Evolutionary conservation across 2,113 vertebrate genomes (phyloP), one percentile per base, ranked within the genome.

Genomic region (Orycteropus afer): DNA sequence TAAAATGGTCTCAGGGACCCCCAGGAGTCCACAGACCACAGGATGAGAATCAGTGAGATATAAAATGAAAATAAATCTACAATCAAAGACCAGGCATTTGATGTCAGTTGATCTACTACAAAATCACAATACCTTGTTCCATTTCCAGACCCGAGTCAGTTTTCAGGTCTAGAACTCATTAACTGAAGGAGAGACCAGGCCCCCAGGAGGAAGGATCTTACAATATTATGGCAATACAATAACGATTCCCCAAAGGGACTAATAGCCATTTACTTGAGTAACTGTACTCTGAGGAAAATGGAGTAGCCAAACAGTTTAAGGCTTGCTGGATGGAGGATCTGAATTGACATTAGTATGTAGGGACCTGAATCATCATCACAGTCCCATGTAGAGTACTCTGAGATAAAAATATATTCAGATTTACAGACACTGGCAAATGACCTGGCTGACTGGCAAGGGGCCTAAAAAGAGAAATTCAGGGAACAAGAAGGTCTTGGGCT

Each of bases 11-110:
- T 95, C 82, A n/a, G n/a, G 76, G 27, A 71, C 47, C 18, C 37
- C 71, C 11, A 69, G 67, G n/a, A 2, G 32, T 87, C 55, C 63
- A 11, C 22, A 87, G 47, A 67, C 15, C 18, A 65, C 57, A 83
- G 18, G 32, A 20, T 77, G 34, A 93, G 82, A 84, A 77, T 57
- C 61, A 22, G 32, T 81, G 71, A 93, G 71, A 12, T 89, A 6
- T 51, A 84, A 40, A 76, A 55, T 55, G 20, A 91, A 89, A 92
- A 89, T 25, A 90, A 91, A 77, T 55, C n/a, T 53, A 83, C 25
- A 74, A 49, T 51, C 34, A 92, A 88, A 77, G 67, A 12, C 17
- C 65, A 88, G 49, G 90, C 89, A 59, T 12, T 17, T 73, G 74
- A 53, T n/a, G 65, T 82, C n/a, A 51, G 4, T 53, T 73, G 27